Evolutionary conservation across 2,113 vertebrate genomes (phyloP), one percentile per base, ranked within the genome.

Genomic region (Heterotilapia buettikoferi): DNA sequence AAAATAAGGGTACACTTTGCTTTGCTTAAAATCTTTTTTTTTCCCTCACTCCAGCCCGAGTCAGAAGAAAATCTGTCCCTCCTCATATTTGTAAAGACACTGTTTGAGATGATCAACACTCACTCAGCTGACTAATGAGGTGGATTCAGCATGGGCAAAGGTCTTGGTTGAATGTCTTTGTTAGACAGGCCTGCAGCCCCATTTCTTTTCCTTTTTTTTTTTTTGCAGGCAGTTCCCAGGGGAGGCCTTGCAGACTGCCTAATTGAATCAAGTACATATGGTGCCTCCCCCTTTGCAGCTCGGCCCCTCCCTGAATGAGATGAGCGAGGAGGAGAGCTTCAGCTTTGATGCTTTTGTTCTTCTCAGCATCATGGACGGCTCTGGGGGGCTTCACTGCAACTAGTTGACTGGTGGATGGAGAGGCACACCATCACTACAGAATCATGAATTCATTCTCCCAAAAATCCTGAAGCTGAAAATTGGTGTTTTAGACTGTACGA

Each of bases 241-340:
- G 97, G 98, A 97, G 89, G 90, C 89, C 96, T 97, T 97, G 94
- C 96, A 97, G 96, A 93, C 94, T 93, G 87, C 92, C 94, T 98
- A 98, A 99, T 98, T 98, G 97, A 99, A 98, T 99, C 97, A 98
- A 96, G 95, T 96, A 89, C 96, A 86, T 91, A 94, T 89, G 95
- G 40, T 89, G 89, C 95, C 94, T 89, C 66, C 91, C 90, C 94
- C 93, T 87, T 59, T 84, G 83, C 36, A 87, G 80, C 95, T 88
- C 91, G 14, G 92, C 92, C 92, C 93, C 94, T 94, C 91, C 92
- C 91, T 54, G 45, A 88, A 61, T 1, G 16, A 81, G 66, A 87
- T 86, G 80, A 91, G 86, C 16, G 5, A 88, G 90, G 61, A 83
- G 88, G 93, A 90, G 86, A 56, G 92, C 86, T 86, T 9, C 50